Evolutionary conservation across 2,888 invertebrate genomes (phyloP), one percentile per base, ranked within the genome.

Genomic region (Epirrhoe tristata): DNA sequence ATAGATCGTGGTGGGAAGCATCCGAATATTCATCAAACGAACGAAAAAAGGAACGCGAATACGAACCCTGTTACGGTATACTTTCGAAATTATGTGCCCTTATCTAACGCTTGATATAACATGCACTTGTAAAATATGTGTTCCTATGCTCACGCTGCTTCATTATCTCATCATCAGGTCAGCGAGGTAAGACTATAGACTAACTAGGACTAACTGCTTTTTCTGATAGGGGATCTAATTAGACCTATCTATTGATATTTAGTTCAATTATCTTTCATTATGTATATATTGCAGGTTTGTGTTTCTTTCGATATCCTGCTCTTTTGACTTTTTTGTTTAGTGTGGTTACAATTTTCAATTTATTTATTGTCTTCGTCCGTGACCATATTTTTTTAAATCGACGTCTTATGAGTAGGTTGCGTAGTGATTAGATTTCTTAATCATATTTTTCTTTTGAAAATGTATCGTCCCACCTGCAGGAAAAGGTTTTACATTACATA

Each of bases 141-240:
- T 78, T 83, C 72, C 74, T 87, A 71, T 83, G 83, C 78, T 87
- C 87, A 90, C 81, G 91, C 92, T 87, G 90, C 90, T 87, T 86
- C 66, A 74, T 77, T 77, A 69, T 74, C 76, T 73, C 81, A 77
- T 76, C 82, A 77, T 73, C 88, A 90, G 86, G 88, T 93, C 77
- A 91, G 90, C 67, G 92, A 92, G 91, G 92, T 92, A 84, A 91
- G 93, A 75, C 67, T 46, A 14, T 46, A 46, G 31, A 31, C 43
- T 43, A 12, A 57, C 14, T 5, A 16, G 16, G 5, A 12, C 14
- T 12, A 14, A 14, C 14, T n/a, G 46, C 46, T 0, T 46, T 5
- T 5, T 14, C 14, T 46, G 17, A 51, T 24, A 17, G 7, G 36
- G 39, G 8, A 39, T 39, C 39, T 12, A 43, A 24, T 3, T 24